Evolutionary conservation across 2,888 invertebrate species (phyloP), one percentile per base, ranked within the genome.

Genomic region (Diarsia mendica): DNA sequence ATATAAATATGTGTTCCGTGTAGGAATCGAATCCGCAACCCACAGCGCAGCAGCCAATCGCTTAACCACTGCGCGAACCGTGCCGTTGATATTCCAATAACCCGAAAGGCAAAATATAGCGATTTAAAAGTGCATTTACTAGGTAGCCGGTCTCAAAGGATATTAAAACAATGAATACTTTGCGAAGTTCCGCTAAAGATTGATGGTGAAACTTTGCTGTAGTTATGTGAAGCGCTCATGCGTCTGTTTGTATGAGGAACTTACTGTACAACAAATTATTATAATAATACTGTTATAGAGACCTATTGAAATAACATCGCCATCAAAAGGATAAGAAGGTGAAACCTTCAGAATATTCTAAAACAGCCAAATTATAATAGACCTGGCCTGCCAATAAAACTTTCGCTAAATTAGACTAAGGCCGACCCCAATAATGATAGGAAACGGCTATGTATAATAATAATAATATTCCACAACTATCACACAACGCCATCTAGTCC

Each of bases 161-260:
- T 87, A 86, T 81, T 82, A 86, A 80, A 85, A 86, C 87, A 86
- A 86, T 86, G 83, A 85, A 87, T 87, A 86, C 80, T 72, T 84
- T 80, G 60, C 60, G 64, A 82, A 84, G 74, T 83, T 73, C 44
- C 63, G 67, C 48, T 64, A 65, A 84, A 84, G 85, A 86, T 86
- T 82, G 85, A 86, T 86, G 85, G 69, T 67, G 61, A 70, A 86
- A 86, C 73, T 86, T 84, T 55, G 53, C 28, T 74, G 73, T 53
- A 67, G 64, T 78, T 61, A 53, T 78, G 77, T 55, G 69, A 77
- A 71, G 60, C 18, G 67, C 53, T 65, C 64, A 55, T 72, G 65
- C 23, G 64, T 72, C 20, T 67, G 58, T 77, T 82, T 77, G 33
- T 60, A 33, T 51, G n/a, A 20, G 33, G 28, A 33, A 75, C 23